These are phyloP conservation scores for Cotesia congregata DNA, from an alignment of 2,888 invertebrate genomes.

Conservation along the genomic window DNA sequence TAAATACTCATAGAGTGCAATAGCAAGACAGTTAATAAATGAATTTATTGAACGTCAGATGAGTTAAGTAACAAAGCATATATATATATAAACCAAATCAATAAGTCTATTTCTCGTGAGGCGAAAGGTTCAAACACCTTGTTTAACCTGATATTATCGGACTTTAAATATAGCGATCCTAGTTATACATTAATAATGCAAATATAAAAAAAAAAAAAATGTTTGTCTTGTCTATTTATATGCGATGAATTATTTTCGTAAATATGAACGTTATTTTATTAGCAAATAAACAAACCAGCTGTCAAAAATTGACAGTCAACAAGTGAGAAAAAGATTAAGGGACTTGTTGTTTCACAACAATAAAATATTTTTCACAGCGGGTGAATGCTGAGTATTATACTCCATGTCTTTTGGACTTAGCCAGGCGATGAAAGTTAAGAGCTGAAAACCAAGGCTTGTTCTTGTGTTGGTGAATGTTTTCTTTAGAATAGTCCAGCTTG, in stretches of 20 bases:
- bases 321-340: not conserved
- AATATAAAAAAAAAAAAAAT: not conserved
- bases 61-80: slow-evolving; percentile 12
- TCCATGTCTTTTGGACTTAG: slow-evolving; percentile 23
- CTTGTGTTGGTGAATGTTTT: slow-evolving; percentile 3
- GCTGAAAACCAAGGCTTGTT: not conserved
- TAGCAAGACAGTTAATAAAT: slow-evolving; percentile 24
- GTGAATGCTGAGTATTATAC: slow-evolving; percentile 16
- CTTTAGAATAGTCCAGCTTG: slow-evolving; percentile 14
- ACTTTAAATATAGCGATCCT: not conserved
- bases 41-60: slow-evolving; percentile 39
- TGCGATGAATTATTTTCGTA: not conserved
- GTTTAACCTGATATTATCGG: slow-evolving; percentile 37
- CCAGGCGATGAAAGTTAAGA: slow-evolving; percentile 5
- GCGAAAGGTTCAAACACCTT: slow-evolving; percentile 57
- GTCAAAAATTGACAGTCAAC: not conserved
- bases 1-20: not conserved
- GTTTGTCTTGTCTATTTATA: not conserved
- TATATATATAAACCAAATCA: slow-evolving; percentile 43
- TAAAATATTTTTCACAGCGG: slow-evolving; percentile 13
- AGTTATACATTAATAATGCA: not conserved
- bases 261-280: too few relatives aligned
- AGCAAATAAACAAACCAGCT: not conserved
- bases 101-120: slow-evolving; percentile 51
- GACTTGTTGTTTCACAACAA: slow-evolving; percentile 25